These are phyloP conservation scores for Linnaemya vulpina DNA, from an alignment of 2,888 invertebrate species.

Conservation along the genomic window DNA sequence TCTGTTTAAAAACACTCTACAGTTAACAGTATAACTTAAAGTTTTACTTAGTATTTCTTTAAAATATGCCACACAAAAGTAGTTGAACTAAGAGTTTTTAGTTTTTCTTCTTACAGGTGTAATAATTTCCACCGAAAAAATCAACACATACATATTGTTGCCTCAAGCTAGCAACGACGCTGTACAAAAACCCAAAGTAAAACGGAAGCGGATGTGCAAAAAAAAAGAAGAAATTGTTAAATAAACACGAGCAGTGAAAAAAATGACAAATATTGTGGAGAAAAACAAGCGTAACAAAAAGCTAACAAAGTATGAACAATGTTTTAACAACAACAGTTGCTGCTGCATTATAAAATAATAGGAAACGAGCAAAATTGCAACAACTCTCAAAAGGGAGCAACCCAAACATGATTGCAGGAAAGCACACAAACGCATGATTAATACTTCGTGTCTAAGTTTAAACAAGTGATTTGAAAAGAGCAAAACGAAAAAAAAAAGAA, in stretches of 20 bases:
- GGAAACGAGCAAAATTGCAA: conserved; percentile 32
- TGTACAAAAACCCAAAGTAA: background rate
- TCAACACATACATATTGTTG: conserved; percentile 2
- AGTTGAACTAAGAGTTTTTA: conserved; percentile 14
- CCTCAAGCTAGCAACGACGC: conserved; percentile 33
- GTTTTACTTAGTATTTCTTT: background rate
- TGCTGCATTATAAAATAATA: conserved; percentile 7
- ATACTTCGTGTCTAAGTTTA: conserved; percentile 20
- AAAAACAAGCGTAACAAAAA: conserved; percentile 42
- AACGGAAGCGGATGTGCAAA: conserved; percentile 38
- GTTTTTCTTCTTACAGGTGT: conserved; percentile 41
- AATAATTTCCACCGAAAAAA: conserved; percentile 20
- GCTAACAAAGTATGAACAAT: conserved; percentile 57
- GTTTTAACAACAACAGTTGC: conserved; percentile 44
- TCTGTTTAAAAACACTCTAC: no score
- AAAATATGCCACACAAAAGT: background rate
- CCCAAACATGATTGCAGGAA: background rate
- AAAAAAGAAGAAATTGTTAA: conserved; percentile 8
- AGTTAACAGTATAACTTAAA: background rate
- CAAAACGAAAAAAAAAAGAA: background rate
- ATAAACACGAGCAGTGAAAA: conserved; percentile 12
- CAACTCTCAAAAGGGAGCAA: conserved; percentile 18
- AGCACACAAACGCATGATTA: background rate
- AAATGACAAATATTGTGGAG: conserved; percentile 61
- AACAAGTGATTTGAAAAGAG: conserved; percentile 23